Conservation (phyloP, 92 coral and sea anemone species). For the Zoanthus sansibaricus region DNA sequence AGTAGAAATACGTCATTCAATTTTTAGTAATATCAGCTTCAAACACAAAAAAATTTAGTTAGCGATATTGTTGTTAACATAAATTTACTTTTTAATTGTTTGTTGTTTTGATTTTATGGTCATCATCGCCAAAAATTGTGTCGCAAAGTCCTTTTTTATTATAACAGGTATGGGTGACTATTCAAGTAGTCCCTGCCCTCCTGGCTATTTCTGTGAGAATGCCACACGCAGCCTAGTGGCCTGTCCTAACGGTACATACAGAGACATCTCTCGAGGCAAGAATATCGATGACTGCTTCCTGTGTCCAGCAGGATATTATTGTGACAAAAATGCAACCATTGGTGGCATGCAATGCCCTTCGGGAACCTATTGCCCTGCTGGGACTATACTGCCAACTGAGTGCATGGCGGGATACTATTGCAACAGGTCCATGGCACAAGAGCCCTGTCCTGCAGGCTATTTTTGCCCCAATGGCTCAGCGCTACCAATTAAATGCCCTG, state of each 20-base stretch:
- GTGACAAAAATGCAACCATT: constrained; percentile 83
- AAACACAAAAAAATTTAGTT: no score
- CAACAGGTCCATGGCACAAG: constrained; percentile 76
- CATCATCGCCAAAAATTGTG: no score
- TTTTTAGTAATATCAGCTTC: no score
- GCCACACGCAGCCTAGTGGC: constrained; percentile 80
- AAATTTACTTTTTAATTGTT: not conserved
- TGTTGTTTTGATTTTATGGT: not conserved
- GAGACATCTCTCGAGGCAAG: constrained; percentile 79
- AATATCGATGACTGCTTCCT: constrained; percentile 82
- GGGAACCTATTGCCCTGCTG: constrained; percentile 93
- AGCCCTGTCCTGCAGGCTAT: constrained; percentile 89
- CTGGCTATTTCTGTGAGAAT: constrained; percentile 85
- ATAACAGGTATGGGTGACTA: constrained; percentile 76
- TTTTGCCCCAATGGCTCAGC: constrained; percentile 85
- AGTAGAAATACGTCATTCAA: no score
- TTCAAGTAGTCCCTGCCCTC: constrained; percentile 87
- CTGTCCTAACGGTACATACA: constrained; percentile 93
- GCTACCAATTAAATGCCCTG: constrained; percentile 82
- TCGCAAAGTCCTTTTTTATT: not conserved
- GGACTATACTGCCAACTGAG: constrained; percentile 78
- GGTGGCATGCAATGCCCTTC: constrained; percentile 82
- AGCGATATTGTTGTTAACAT: no score
- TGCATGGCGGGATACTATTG: constrained; percentile 91
- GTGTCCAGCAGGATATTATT: constrained; percentile 89